Evolutionary conservation across 2,888 invertebrate species (phyloP), one percentile per base, ranked within the genome.

Genomic region (Catocala fraxini): DNA sequence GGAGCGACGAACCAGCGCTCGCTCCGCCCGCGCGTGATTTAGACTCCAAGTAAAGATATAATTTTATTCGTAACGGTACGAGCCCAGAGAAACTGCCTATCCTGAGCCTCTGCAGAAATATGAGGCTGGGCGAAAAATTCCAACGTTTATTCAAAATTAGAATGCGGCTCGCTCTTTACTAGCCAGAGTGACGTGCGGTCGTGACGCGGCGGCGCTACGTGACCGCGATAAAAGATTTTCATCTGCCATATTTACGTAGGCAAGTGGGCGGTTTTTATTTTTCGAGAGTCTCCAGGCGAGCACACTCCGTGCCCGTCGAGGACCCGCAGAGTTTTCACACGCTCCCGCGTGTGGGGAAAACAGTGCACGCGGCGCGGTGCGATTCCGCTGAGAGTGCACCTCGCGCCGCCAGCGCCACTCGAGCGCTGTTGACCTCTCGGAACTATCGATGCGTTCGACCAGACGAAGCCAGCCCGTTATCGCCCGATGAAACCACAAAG

Each of bases 201-300:
- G 93, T 94, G 94, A 93, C 91, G 91, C 89, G 80, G 88, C 90
- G 84, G 85, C 82, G 89, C 89, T 93, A 94, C 94, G 94, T 94
- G 94, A 93, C 93, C 90, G 89, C 89, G 94, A 94, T 94, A 94
- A 94, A 93, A 94, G 94, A 94, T 93, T 92, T 93, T 90, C 93
- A 94, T 94, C 94, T 93, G 90, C 92, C 90, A 92, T 94, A 93
- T 94, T 93, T 93, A 93, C 93, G 90, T 89, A 83, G 91, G 86
- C 84, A 91, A 93, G 93, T 93, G 93, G 93, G 93, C 89, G 93
- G 93, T 91, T 93, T 93, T 93, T 92, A 90, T 92, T 84, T 89
- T 92, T 91, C 85, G 86, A 93, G 93, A 89, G 89, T 88, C 91
- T 90, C 85, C 81, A 85, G 81, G 80, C 81, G 75, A 86, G 87